phyloP scores from a whole-genome alignment of 2,797 vertebrate genomes.

The Danio tinwini region DNA sequence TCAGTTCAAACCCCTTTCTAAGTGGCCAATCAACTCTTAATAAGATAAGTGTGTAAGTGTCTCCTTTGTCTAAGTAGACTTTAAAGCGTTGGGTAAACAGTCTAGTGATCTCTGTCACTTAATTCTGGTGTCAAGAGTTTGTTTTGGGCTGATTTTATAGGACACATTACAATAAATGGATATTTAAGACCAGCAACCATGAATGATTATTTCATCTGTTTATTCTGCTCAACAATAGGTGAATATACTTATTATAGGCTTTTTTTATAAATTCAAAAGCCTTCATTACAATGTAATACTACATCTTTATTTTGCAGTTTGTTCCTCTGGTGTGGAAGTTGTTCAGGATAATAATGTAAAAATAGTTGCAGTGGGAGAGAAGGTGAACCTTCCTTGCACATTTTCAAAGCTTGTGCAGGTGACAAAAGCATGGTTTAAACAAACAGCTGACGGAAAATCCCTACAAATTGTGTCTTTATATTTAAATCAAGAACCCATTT shows the following conservation, averaged over 20 bases:
- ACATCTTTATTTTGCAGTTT: not conserved
- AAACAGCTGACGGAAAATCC: not conserved
- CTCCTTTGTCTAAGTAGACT: not conserved
- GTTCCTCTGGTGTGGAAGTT: not conserved
- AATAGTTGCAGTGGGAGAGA: not conserved
- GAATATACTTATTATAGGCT: not conserved
- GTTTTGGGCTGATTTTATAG: not conserved
- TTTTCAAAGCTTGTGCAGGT: not conserved
- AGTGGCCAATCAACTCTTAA: not conserved
- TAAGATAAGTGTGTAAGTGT: not conserved
- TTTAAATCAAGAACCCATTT: not conserved
- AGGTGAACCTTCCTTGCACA: constrained; percentile 3
- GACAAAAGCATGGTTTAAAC: constrained; percentile 2
- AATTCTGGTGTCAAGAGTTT: not conserved
- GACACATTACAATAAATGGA: not conserved
- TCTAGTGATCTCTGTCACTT: too few relatives aligned
- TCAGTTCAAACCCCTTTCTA: not conserved
- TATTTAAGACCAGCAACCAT: not conserved
- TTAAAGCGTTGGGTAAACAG: not conserved
- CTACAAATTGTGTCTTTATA: not conserved
- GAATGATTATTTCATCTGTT: constrained; percentile 3
- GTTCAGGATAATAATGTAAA: not conserved
- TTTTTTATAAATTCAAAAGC: not conserved
- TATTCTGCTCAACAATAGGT: not conserved
- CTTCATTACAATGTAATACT: too few relatives aligned